Conservation (phyloP, 2,888 invertebrate genomes). For the Hypercompe scribonia region DNA sequence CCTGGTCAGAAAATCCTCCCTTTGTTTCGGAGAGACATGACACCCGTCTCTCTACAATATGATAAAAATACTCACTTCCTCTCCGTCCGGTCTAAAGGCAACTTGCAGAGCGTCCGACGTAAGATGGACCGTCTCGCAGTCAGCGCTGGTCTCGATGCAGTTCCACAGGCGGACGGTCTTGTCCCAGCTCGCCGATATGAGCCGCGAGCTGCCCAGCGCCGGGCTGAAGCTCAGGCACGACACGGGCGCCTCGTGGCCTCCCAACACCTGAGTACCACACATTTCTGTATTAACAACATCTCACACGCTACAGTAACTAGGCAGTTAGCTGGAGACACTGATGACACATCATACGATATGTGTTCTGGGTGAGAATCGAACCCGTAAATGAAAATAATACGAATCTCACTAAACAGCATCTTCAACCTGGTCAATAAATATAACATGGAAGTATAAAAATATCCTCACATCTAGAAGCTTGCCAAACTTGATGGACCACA, state of each 20-base stretch:
- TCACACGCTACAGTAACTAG: too few relatives aligned
- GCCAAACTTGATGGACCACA: conserved; percentile 98
- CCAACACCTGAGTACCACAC: conserved; percentile 87
- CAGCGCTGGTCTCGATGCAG: conserved; percentile 92
- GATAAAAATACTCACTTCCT: conserved; percentile 85
- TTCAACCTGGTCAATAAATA: too few relatives aligned
- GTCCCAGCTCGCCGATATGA: conserved; percentile 97
- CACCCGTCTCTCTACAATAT: not conserved
- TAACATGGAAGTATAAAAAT: not conserved
- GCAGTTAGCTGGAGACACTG: too few relatives aligned
- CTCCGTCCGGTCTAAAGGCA: conserved; percentile 95
- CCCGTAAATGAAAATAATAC: too few relatives aligned
- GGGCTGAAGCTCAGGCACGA: conserved; percentile 94
- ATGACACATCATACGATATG: too few relatives aligned
- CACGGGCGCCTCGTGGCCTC: conserved; percentile 98
- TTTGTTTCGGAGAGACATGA: too few relatives aligned
- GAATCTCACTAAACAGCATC: too few relatives aligned
- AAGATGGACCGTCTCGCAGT: conserved; percentile 93
- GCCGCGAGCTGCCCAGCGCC: conserved; percentile 88
- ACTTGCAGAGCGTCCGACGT: conserved; percentile 94
- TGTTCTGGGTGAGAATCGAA: too few relatives aligned
- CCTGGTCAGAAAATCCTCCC: too few relatives aligned
- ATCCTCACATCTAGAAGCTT: conserved; percentile 92
- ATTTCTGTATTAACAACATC: too few relatives aligned
- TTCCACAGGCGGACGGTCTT: conserved; percentile 96